These are phyloP conservation scores for Machaerirhynchus nigripectus DNA, from an alignment of 2,113 vertebrate species.

Conservation along the genomic window DNA sequence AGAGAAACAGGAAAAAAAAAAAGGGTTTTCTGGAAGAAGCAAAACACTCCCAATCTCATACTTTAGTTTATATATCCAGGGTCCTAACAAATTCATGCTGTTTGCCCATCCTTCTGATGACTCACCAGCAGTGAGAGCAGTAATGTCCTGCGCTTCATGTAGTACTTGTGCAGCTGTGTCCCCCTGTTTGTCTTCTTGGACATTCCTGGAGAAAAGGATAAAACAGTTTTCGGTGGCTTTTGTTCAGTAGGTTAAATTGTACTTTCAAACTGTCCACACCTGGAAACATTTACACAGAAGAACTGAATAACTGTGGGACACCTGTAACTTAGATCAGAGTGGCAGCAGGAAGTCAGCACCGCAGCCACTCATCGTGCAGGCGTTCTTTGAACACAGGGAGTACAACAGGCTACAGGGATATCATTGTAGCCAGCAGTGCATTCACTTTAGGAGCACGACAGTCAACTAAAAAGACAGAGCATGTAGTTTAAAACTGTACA, in stretches of 20 bases:
- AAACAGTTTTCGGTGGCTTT: not conserved
- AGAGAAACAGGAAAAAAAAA: not conserved
- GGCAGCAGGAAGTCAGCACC: not conserved
- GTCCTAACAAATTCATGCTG: not conserved
- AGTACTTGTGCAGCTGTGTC: slow-evolving; percentile 96
- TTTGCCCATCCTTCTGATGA: not conserved
- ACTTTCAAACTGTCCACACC: not conserved
- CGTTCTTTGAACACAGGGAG: not conserved
- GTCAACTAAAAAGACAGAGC: not conserved
- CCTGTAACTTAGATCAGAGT: not conserved
- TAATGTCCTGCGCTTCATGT: slow-evolving; percentile 93
- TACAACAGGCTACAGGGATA: not conserved
- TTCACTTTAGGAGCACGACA: not conserved
- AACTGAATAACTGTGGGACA: not conserved
- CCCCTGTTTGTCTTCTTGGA: slow-evolving; percentile 95
- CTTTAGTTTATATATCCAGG: not conserved
- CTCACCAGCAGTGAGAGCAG: slow-evolving; percentile 89
- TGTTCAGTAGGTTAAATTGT: not conserved
- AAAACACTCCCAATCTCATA: not conserved
- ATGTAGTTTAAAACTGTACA: not conserved
- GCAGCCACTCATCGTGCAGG: not conserved
- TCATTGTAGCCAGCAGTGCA: not conserved
- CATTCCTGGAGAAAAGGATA: slow-evolving; percentile 76
- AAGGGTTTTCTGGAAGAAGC: not conserved
- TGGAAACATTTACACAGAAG: not conserved